A percentile compares a stretch with the other conserved stretches of the same genome.
Conservation (phyloP, 2,888 invertebrate genomes). For the Diabrotica balteata region DNA sequence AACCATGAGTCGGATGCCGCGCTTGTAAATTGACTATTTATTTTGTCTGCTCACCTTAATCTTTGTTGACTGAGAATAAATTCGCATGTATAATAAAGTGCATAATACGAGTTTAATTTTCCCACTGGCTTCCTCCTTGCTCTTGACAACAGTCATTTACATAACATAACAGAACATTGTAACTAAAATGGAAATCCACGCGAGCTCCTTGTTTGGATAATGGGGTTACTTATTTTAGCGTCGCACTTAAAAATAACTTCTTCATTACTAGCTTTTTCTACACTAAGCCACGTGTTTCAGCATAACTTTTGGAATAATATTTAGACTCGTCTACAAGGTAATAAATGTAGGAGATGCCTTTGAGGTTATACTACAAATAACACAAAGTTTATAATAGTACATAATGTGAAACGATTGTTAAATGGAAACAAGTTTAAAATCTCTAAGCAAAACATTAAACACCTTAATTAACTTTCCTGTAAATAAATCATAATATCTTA, state of each 20-base stretch:
- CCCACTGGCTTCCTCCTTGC: conserved; percentile 32
- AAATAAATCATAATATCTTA: no score
- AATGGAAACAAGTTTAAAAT: no score
- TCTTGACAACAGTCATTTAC: conserved; percentile 37
- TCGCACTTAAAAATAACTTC: conserved; percentile 6
- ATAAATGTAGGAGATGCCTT: no score
- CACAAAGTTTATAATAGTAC: no score
- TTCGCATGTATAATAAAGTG: conserved; percentile 33
- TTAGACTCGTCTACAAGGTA: no score
- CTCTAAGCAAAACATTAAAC: no score
- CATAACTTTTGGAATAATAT: no score
- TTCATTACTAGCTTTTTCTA: background rate
- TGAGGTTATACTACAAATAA: no score
- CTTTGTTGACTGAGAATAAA: conserved; percentile 27
- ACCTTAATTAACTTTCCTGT: no score
- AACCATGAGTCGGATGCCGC: no score
- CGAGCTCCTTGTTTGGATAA: conserved; percentile 20
- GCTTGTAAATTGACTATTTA: background rate
- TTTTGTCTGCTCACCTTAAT: conserved; percentile 17
- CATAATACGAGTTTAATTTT: conserved; percentile 38
- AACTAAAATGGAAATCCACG: conserved; percentile 33
- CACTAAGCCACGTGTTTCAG: no score
- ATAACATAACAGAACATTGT: conserved; percentile 36
- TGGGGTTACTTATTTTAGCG: conserved; percentile 8
- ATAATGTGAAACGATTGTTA: no score